Base-by-base conservation (phyloP, 1,140 invertebrate genomes). In the Pygmarrhopalites habei region DNA sequence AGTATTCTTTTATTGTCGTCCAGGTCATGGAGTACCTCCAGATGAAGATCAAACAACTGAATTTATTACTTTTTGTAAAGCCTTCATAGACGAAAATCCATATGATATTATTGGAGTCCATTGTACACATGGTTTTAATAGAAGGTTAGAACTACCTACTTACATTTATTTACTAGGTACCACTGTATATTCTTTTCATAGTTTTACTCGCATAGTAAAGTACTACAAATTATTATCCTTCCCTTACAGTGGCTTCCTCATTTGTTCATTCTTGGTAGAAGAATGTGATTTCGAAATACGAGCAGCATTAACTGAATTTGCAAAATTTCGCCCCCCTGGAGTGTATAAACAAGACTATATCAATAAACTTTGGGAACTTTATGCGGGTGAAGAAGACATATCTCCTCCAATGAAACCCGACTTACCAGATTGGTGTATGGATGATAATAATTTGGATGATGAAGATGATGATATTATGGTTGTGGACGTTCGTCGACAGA, bases 71-170 rank as follows among this genome's bases (percentile, higher is more conserved):
- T 72, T 92, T 41, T 91, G 91, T 63, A 80, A 81, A 35, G 83
- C 83, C 52, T 95, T 92, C 71, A 85, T 93, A 28, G 76, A 78
- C 19, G 79, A 90, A 70, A 78, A 88, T 76, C 90, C 91, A 2
- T 74, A 89, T 62, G 82, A 92, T 71, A 78, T 86, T 19, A 87
- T 95, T 66, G 92, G 81, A 49, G 88, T 99, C 29, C 97, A 99
- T 75, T 99, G 96, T 74, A 99, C 96, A 1, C 96, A 99, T 80
- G 97, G 96, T 0, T 99, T 98, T 73, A 99, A 99, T 77, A 81
- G 97, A 71, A n/a, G n/a, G n/a, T n/a, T n/a, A n/a, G n/a, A n/a
- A n/a, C n/a, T n/a, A n/a, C n/a, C n/a, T n/a, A n/a, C n/a, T n/a
- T n/a, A n/a, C n/a, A n/a, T n/a, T n/a, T n/a, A n/a, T n/a, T n/a